Base-by-base conservation (phyloP, 2,113 vertebrate genomes). In the Myrmophylax atrothorax region DNA sequence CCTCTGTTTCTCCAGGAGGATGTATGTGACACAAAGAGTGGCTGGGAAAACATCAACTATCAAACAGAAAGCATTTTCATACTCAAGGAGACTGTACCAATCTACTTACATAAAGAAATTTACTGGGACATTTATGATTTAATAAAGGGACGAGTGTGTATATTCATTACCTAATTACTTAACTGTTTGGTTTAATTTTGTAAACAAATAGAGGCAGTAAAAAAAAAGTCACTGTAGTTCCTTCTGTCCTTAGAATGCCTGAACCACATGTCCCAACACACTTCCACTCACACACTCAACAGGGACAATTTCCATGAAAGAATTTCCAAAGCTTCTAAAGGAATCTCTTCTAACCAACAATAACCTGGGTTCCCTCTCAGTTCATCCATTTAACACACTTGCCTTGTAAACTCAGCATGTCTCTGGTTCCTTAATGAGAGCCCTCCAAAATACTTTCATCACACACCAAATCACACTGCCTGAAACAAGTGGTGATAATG, bases 401-500 rank as follows among this genome's bases (percentile, higher is more conserved):
- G 84, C 50, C 81, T 87, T 86, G 68, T 70, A 91, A 96, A 92
- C 70, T 68, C 84, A 63, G 60, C 66, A 42, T 46, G 85, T 29
- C 42, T 88, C 50, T 85, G 67, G 63, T 11, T 80, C 29, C 56
- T 90, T 72, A 93, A 94, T 49, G 35, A 88, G 50, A 70, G 44
- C 53, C 59, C 56, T 96, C 79, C 4, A 11, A 60, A 96, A 70
- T 55, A 83, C 66, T 93, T 88, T 86, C 83, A 80, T 83, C 67
- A 81, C 47, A 55, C 23, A 24, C 38, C 77, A 70, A 90, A 90
- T 40, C 90, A 63, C 75, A 25, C 24, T 46, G 90, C 60, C 58
- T 84, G 64, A 93, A 96, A 90, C 44, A 84, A 92, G 72, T 38
- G 60, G 79, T 40, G 94, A 78, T 93, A 86, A 70, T 68, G 81